These are phyloP conservation scores for Knipowitschia caucasica DNA, from an alignment of 2,797 vertebrate species.

Conservation along the genomic window DNA sequence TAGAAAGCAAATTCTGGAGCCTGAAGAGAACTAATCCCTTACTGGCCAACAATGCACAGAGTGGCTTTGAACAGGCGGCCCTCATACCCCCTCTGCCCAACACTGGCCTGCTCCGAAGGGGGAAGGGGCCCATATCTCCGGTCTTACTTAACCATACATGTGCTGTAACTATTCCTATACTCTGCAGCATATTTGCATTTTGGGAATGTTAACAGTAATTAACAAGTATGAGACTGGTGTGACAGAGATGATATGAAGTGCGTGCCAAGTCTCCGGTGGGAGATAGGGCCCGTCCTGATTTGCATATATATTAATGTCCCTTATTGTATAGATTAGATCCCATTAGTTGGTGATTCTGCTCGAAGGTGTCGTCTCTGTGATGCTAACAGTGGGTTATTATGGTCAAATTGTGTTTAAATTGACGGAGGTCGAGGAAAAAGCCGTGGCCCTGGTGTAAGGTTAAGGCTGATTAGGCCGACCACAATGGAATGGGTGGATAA, in stretches of 20 bases:
- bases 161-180: conserved; percentile 50
- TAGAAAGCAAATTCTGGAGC: conserved; percentile 99
- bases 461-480: conserved; percentile 65
- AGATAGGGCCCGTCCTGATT: conserved; percentile 73
- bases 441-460: conserved; percentile 82
- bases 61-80: conserved; percentile 97
- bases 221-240: conserved; percentile 63
- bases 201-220: conserved; percentile 67
- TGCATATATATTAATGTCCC: conserved; percentile 85
- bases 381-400: conserved; percentile 75
- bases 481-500: conserved; percentile 59
- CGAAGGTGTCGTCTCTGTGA: conserved; percentile 73
- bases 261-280: conserved; percentile 48
- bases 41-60: conserved; percentile 98
- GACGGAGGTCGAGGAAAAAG: conserved; percentile 77
- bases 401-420: conserved; percentile 70
- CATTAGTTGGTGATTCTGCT: conserved; percentile 83
- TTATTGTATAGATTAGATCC: conserved; percentile 84
- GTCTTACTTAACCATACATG: conserved; percentile 58
- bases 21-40: conserved; percentile 98
- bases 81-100: conserved; percentile 66
- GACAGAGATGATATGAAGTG: conserved; percentile 59
- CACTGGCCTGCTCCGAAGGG: conserved; percentile 59
- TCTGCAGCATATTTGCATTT: conserved; percentile 64
- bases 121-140: conserved; percentile 39